These are phyloP conservation scores for Drepanosiphum platanoidis DNA, from an alignment of 2,888 invertebrate genomes.

Conservation along the genomic window DNA sequence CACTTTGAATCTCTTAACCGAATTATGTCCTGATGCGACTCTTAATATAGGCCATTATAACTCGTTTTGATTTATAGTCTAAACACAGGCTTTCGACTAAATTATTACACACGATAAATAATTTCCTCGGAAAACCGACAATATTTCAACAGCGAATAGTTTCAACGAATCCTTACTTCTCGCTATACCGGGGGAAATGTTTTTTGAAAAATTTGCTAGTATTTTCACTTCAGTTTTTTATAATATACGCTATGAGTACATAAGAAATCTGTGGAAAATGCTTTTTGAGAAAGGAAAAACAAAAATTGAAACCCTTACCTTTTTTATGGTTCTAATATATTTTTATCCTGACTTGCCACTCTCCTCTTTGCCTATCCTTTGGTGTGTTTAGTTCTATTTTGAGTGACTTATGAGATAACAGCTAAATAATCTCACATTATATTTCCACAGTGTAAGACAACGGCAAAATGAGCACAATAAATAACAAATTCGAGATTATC, in stretches of 20 bases:
- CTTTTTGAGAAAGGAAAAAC: neutral
- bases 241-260: neutral
- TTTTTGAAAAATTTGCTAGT: slow-evolving; percentile 1
- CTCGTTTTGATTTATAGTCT: too few species aligned
- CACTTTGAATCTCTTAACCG: neutral
- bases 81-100: neutral
- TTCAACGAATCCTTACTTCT: neutral
- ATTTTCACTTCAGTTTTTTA: neutral
- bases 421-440: neutral
- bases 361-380: neutral
- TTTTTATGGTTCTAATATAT: slow-evolving; percentile 7
- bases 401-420: slow-evolving; percentile 16
- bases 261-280: neutral
- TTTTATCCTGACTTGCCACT: neutral
- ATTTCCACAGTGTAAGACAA: neutral
- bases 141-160: neutral
- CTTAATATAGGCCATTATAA: too few species aligned
- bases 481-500: neutral
- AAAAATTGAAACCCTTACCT: neutral
- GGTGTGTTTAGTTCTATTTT: neutral
- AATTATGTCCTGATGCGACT: too few species aligned
- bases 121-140: neutral
- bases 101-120: neutral
- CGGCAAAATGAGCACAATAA: too few species aligned
- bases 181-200: neutral